phyloP scores from a whole-genome alignment of 2,797 vertebrate genomes.

The Scomberomorus guttatus region DNA sequence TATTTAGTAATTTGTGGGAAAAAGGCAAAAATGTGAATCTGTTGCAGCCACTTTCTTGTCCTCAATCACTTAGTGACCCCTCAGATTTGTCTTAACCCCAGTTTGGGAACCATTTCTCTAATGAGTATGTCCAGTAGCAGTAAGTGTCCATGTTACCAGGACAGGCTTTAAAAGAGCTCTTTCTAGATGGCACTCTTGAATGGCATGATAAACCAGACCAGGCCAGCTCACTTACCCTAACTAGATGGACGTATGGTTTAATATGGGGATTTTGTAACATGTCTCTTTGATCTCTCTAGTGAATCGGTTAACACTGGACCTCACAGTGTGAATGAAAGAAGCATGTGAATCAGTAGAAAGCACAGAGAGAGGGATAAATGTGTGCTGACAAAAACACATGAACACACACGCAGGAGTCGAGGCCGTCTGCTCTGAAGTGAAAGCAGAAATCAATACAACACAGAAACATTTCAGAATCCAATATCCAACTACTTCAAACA shows the following conservation, averaged over 20 bases:
- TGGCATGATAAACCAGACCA: neutral
- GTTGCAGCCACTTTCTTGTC: no score
- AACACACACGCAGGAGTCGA: conserved; percentile 9
- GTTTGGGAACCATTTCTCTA: no score
- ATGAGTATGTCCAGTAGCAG: neutral
- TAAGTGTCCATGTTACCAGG: no score
- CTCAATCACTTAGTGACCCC: no score
- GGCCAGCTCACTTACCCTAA: neutral
- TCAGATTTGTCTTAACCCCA: no score
- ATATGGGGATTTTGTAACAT: neutral
- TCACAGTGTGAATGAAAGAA: neutral
- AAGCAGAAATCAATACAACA: conserved; percentile 75
- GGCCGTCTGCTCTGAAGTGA: conserved; percentile 55
- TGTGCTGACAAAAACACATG: conserved; percentile 2
- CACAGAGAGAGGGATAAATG: conserved; percentile 8
- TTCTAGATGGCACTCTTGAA: no score
- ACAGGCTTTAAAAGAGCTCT: no score
- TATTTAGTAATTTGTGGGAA: no score
- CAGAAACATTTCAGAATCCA: conserved; percentile 73
- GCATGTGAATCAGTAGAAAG: conserved; percentile 29
- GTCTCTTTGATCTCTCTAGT: conserved; percentile 6
- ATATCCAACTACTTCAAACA: conserved; percentile 57
- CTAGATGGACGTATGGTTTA: neutral
- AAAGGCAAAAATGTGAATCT: no score
- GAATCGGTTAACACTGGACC: neutral